A percentile compares a stretch with the other conserved stretches of the same genome.
These are phyloP conservation scores for Ethmia dodecea DNA, from an alignment of 2,888 invertebrate species.

Conservation along the genomic window DNA sequence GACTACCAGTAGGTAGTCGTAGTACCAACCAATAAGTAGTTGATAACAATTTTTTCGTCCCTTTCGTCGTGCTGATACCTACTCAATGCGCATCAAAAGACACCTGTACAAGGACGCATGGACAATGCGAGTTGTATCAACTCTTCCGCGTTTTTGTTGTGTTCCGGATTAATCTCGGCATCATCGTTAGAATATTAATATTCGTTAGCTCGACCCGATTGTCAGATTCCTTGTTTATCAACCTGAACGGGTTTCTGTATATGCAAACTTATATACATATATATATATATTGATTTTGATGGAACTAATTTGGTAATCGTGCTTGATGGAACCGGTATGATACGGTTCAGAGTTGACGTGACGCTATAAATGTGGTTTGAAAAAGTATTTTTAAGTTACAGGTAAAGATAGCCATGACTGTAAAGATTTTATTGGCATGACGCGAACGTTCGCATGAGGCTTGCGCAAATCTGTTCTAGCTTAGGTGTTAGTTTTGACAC, in stretches of 20 bases:
- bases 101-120: slow-evolving; percentile 52
- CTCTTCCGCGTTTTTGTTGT: slow-evolving; percentile 67
- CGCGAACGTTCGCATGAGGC: too few relatives aligned
- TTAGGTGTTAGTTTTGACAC: slow-evolving; percentile 14
- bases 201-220: slow-evolving; percentile 38
- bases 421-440: too few relatives aligned
- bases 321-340: slow-evolving; percentile 17
- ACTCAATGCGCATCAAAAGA: slow-evolving; percentile 30
- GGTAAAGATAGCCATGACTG: too few relatives aligned
- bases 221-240: slow-evolving; percentile 39
- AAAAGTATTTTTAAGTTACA: too few relatives aligned
- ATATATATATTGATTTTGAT: slow-evolving; percentile 18
- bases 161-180: slow-evolving; percentile 52
- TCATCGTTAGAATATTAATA: slow-evolving; percentile 68
- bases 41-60: too few relatives aligned
- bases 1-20: too few relatives aligned
- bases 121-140: slow-evolving; percentile 51
- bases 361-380: too few relatives aligned
- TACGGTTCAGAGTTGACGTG: slow-evolving; percentile 24
- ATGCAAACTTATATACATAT: slow-evolving; percentile 25
- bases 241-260: slow-evolving; percentile 31
- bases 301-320: too few relatives aligned
- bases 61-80: slow-evolving; percentile 1
- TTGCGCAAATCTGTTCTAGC: too few relatives aligned
- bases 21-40: too few relatives aligned